phyloP scores from a whole-genome alignment of 2,797 vertebrate genomes.

The Catharus ustulatus region DNA sequence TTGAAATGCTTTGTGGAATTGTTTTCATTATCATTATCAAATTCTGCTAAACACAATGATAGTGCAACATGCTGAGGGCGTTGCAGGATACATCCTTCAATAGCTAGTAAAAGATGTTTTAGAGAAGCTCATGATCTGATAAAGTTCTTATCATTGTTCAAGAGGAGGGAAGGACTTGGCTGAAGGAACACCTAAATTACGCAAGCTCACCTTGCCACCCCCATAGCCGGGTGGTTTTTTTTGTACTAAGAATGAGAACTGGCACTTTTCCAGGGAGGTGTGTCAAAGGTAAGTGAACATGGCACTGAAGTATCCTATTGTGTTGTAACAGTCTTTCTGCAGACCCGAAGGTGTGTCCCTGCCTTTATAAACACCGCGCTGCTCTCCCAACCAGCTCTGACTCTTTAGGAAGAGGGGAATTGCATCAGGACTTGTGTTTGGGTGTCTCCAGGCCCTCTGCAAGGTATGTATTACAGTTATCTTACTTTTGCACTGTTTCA shows the following conservation, averaged over 20 bases:
- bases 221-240: not conserved
- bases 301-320: constrained; percentile 18
- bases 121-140: not conserved
- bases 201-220: not conserved
- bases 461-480: constrained; percentile 60
- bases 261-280: constrained; percentile 65
- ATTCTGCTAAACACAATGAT: not conserved
- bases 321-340: constrained; percentile 39
- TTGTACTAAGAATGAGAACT: not conserved
- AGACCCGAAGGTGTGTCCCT: constrained; percentile 66
- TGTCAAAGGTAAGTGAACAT: constrained; percentile 36
- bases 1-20: not conserved
- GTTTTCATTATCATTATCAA: not conserved
- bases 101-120: not conserved
- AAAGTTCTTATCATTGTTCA: not conserved
- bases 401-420: not conserved
- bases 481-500: not conserved
- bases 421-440: not conserved
- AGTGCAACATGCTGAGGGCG: not conserved
- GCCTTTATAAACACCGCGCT: constrained; percentile 48
- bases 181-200: not conserved
- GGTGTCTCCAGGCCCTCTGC: not conserved
- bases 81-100: not conserved
- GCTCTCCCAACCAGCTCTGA: not conserved
- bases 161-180: not conserved